Conservation (phyloP, 2,113 vertebrate species). For the Panthera tigris region DNA sequence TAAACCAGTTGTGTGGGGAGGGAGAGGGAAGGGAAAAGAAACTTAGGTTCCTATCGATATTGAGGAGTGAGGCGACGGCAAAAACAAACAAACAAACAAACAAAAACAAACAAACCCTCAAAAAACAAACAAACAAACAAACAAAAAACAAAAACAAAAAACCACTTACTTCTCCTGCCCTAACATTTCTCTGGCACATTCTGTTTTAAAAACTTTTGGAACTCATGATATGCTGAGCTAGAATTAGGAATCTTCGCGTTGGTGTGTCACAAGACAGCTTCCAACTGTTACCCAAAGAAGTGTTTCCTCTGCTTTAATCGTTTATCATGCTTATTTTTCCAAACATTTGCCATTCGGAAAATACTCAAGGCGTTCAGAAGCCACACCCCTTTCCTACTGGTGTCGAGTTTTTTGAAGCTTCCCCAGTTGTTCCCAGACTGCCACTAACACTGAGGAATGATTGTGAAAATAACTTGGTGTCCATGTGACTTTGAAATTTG, state of each 20-base stretch:
- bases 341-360: background rate
- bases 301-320: background rate
- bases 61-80: background rate
- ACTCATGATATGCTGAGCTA: background rate
- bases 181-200: background rate
- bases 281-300: background rate
- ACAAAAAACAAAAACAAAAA: background rate
- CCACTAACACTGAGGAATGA: background rate
- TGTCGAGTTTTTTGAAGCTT: background rate
- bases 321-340: background rate
- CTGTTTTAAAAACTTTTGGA: background rate
- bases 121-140: no score
- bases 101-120: background rate
- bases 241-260: background rate
- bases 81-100: background rate
- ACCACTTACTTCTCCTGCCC: background rate
- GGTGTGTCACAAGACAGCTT: background rate
- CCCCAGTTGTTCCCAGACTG: background rate
- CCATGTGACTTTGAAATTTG: background rate
- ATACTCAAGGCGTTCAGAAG: background rate
- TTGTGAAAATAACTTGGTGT: background rate
- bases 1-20: background rate
- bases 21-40: background rate
- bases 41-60: background rate
- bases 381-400: background rate